Evolutionary conservation across 2,888 invertebrate species (phyloP).

Genomic region (Ormyrus nitidulus): DNA sequence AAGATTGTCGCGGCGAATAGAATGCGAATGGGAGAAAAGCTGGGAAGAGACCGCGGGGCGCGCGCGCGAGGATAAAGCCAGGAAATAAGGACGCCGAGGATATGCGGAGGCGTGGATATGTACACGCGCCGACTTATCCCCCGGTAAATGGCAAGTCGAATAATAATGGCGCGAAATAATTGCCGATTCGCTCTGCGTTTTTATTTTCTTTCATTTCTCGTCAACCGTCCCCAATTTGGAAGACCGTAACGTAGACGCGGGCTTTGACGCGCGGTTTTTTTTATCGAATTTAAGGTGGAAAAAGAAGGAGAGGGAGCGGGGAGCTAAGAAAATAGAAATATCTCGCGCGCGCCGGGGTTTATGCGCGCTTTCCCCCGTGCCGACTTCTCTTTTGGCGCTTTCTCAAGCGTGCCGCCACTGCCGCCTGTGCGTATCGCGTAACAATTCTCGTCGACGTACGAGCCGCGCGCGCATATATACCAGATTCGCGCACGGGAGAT

Average conservation of each 20-base stretch:
- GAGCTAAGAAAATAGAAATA: too few relatives aligned
- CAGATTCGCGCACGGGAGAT: slow-evolving; percentile 20
- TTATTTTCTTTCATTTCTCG: too few relatives aligned
- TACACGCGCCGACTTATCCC: neutral
- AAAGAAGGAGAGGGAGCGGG: too few relatives aligned
- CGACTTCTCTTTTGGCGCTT: slow-evolving; percentile 28
- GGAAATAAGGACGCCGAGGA: slow-evolving; percentile 42
- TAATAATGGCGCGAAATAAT: slow-evolving; percentile 52
- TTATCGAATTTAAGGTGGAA: too few relatives aligned
- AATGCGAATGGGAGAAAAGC: slow-evolving; percentile 51
- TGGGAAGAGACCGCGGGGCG: slow-evolving; percentile 25
- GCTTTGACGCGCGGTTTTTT: too few relatives aligned
- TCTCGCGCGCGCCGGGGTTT: neutral
- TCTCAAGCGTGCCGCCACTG: slow-evolving; percentile 17
- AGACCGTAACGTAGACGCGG: too few relatives aligned
- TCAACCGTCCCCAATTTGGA: too few relatives aligned
- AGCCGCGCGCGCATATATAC: neutral
- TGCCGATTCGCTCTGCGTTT: slow-evolving; percentile 25
- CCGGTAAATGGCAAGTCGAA: slow-evolving; percentile 19
- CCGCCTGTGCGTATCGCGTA: slow-evolving; percentile 29
- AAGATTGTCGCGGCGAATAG: slow-evolving; percentile 43
- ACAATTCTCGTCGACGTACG: slow-evolving; percentile 35
- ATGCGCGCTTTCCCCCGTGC: slow-evolving; percentile 23
- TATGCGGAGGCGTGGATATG: slow-evolving; percentile 21
- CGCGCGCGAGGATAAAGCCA: slow-evolving; percentile 42